Conservation (phyloP, 2,888 invertebrate genomes). For the Phanerotoma sp. region DNA sequence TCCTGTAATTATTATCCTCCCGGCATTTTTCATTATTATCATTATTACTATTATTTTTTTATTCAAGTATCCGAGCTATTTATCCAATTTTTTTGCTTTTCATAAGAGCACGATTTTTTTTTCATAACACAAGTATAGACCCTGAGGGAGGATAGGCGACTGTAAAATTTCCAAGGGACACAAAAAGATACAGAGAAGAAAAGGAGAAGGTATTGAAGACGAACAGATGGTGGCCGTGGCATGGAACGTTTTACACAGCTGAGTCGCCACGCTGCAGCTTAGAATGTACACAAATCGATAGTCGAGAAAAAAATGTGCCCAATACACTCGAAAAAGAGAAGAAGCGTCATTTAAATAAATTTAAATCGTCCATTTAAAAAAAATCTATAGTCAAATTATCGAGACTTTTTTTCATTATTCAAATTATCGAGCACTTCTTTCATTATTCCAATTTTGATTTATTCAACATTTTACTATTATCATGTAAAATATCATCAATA, state of each 20-base stretch:
- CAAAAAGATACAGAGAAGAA: not conserved
- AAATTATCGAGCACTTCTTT: too few relatives aligned
- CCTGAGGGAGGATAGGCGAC: not conserved
- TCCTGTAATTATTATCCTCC: too few relatives aligned
- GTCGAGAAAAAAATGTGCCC: not conserved
- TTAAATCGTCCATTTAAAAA: not conserved
- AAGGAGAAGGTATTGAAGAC: constrained; percentile 4
- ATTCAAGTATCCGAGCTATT: too few relatives aligned
- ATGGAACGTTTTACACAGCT: constrained; percentile 28
- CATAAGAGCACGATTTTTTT: too few relatives aligned
- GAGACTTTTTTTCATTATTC: too few relatives aligned
- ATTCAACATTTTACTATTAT: too few relatives aligned
- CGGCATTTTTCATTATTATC: too few relatives aligned
- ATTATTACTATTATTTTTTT: too few relatives aligned
- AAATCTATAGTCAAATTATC: not conserved
- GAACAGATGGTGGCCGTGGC: constrained; percentile 32
- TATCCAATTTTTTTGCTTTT: too few relatives aligned
- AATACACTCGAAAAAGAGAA: not conserved
- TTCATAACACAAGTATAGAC: too few relatives aligned
- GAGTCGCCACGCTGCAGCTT: constrained; percentile 19
- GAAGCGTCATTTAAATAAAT: not conserved
- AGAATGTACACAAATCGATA: constrained; percentile 24
- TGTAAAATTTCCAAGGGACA: not conserved
- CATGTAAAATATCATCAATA: too few relatives aligned
- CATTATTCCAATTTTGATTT: too few relatives aligned